A percentile compares a stretch with the other conserved stretches of the same genome.
Conservation (phyloP, 2,888 invertebrate species). For the Lutraria lutraria region DNA sequence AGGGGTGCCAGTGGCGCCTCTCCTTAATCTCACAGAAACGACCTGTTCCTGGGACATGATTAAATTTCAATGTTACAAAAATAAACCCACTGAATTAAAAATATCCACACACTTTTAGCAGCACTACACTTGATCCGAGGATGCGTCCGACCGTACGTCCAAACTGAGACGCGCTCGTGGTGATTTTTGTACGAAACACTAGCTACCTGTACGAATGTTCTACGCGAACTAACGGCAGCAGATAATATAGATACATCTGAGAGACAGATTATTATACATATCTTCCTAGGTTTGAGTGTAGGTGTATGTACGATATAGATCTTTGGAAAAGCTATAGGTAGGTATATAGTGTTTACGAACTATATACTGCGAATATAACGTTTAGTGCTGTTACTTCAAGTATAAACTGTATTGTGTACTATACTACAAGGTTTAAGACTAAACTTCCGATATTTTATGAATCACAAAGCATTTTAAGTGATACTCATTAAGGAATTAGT, state of each 20-base stretch:
- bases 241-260: slow-evolving; percentile 31
- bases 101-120: slow-evolving; percentile 23
- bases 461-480: neutral
- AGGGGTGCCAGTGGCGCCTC: slow-evolving; percentile 79
- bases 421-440: slow-evolving; percentile 2
- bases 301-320: slow-evolving; percentile 31
- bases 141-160: slow-evolving; percentile 51
- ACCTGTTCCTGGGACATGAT: slow-evolving; percentile 63
- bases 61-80: neutral
- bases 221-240: slow-evolving; percentile 21
- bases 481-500: neutral
- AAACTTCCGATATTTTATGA: slow-evolving; percentile 15
- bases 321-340: neutral
- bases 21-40: slow-evolving; percentile 75
- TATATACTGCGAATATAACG: neutral
- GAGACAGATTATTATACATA: slow-evolving; percentile 44
- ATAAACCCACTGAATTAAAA: slow-evolving; percentile 19
- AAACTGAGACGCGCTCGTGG: slow-evolving; percentile 34
- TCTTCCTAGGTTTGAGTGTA: slow-evolving; percentile 29
- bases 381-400: neutral
- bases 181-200: slow-evolving; percentile 36
- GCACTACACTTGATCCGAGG: slow-evolving; percentile 37
- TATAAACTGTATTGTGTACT: neutral
- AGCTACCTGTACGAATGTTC: slow-evolving; percentile 26
- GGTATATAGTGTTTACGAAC: slow-evolving; percentile 1